These are phyloP conservation scores for Mesoclemmys tuberculata DNA, from an alignment of 2,113 vertebrate species.

Conservation along the genomic window DNA sequence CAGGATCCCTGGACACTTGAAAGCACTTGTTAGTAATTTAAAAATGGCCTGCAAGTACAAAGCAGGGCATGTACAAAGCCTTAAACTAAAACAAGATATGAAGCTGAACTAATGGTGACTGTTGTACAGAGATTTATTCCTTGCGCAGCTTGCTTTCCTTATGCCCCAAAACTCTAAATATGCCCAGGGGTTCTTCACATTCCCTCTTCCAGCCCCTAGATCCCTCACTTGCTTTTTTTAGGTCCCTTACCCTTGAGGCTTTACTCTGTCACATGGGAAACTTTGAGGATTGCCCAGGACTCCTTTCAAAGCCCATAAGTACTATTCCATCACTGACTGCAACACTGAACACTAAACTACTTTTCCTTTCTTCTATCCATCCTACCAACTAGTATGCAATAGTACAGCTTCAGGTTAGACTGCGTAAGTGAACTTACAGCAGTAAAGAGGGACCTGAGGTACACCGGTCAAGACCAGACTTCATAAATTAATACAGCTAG, in stretches of 20 bases:
- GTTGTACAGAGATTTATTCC: not conserved
- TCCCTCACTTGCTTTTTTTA: not conserved
- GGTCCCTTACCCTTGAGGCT: not conserved
- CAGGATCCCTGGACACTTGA: constrained; percentile 74
- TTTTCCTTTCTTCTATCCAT: rapidly evolving
- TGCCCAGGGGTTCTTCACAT: not conserved
- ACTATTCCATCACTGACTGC: rapidly evolving
- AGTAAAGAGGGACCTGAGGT: not conserved
- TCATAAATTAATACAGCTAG: not conserved
- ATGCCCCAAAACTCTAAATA: constrained; percentile 7
- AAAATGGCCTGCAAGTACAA: constrained; percentile 25
- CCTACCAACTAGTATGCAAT: rapidly evolving
- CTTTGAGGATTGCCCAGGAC: not conserved
- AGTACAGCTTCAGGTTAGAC: not conserved
- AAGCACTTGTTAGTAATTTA: constrained; percentile 49
- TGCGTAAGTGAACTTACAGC: not conserved
- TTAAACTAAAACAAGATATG: constrained; percentile 66
- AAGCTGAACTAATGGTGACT: constrained; percentile 57
- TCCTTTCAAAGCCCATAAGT: not conserved
- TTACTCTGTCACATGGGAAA: not conserved
- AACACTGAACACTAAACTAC: not conserved
- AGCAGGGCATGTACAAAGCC: constrained; percentile 57
- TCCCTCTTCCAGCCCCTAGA: not conserved
- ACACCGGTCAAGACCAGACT: not conserved
- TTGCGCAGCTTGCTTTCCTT: constrained; percentile 23